A percentile compares a stretch with the other conserved stretches of the same genome.
These are phyloP conservation scores for Drosophila gaucha DNA, from an alignment of 2,888 invertebrate species.

Conservation along the genomic window DNA sequence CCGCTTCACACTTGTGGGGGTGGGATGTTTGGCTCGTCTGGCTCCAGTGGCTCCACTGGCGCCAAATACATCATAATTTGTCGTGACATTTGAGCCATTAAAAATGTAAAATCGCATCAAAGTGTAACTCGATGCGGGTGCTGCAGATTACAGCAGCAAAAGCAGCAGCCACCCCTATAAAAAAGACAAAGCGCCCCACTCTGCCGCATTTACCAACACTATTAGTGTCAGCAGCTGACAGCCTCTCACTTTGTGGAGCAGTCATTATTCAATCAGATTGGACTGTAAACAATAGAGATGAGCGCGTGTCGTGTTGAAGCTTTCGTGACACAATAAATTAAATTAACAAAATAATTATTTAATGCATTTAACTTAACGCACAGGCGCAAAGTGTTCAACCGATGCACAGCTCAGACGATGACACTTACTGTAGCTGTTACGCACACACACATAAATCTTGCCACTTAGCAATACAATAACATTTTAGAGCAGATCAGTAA, in stretches of 20 bases:
- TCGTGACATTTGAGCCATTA: constrained; percentile 59
- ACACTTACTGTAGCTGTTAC: background rate
- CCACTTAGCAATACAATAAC: background rate
- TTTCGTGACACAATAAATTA: background rate
- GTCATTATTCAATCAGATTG: constrained; percentile 76
- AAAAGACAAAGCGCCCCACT: constrained; percentile 18
- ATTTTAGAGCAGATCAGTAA: background rate
- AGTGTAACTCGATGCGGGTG: constrained; percentile 57
- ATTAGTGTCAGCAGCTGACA: constrained; percentile 54
- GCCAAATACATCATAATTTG: constrained; percentile 75
- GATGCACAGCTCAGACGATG: background rate
- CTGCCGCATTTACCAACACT: constrained; percentile 47
- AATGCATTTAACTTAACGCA: too few species aligned
- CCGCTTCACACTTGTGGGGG: constrained; percentile 35
- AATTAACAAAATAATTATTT: too few species aligned
- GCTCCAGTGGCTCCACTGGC: constrained; percentile 32
- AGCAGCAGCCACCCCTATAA: background rate
- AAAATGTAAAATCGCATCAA: constrained; percentile 68
- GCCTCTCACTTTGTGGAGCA: constrained; percentile 46
- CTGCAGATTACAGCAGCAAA: constrained; percentile 14
- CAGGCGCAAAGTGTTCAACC: background rate
- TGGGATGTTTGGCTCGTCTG: constrained; percentile 7
- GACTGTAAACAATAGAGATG: constrained; percentile 23
- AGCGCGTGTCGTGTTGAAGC: background rate
- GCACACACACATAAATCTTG: background rate